A percentile compares a stretch with the other conserved stretches of the same genome.
Evolutionary conservation across 1,140 invertebrate species (phyloP).

Genomic region (Pogonognathellus flavescens): DNA sequence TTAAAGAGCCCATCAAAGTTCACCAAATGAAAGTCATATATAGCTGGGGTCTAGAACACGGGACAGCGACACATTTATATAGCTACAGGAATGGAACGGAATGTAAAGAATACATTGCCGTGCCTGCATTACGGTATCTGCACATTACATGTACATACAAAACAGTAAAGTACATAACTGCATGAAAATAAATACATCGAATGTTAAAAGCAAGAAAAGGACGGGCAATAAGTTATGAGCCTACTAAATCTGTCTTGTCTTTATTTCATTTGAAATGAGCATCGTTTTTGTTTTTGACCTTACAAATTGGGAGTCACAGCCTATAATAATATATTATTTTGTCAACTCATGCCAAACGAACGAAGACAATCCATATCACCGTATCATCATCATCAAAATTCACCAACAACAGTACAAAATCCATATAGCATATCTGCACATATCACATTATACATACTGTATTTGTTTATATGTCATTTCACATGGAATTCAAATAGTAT

Average conservation of each 20-base stretch:
- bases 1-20: slow-evolving; percentile 26
- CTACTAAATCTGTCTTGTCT: slow-evolving; percentile 43
- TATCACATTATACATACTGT: too few species aligned
- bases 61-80: background rate
- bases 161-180: background rate
- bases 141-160: background rate
- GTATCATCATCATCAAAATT: background rate
- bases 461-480: too few species aligned
- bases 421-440: too few species aligned
- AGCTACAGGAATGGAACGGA: slow-evolving; percentile 4
- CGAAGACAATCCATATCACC: too few species aligned
- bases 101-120: background rate
- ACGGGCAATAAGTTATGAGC: slow-evolving; percentile 34
- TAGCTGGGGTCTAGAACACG: background rate
- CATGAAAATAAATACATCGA: background rate
- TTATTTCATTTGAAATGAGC: slow-evolving; percentile 39
- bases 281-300: slow-evolving; percentile 46
- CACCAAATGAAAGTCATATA: slow-evolving; percentile 17
- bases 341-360: background rate
- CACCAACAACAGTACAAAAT: background rate
- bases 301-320: slow-evolving; percentile 40
- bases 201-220: slow-evolving; percentile 2
- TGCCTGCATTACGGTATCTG: background rate
- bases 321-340: slow-evolving; percentile 46
- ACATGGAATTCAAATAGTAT: too few species aligned